Evolutionary conservation across 2,113 vertebrate genomes (phyloP).

Genomic region (Odocoileus hemionus): DNA sequence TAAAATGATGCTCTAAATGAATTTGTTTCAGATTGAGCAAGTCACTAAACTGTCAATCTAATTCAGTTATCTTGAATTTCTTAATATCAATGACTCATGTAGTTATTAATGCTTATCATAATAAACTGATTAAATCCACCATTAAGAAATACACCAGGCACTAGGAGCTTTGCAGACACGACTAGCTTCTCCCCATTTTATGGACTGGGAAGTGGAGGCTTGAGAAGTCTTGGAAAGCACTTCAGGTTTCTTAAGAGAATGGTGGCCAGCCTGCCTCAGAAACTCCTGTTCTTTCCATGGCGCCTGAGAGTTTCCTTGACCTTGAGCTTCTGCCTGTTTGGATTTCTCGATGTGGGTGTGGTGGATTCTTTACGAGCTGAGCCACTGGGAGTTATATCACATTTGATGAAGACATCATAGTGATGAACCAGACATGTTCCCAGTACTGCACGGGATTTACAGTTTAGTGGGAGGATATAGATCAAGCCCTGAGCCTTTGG

Average conservation of each 20-base stretch:
- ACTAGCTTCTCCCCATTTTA: neutral
- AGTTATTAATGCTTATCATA: neutral
- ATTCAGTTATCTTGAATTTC: neutral
- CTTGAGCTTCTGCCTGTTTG: neutral
- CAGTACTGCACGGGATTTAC: neutral
- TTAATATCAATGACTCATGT: neutral
- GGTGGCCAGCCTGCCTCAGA: neutral
- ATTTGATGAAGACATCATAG: neutral
- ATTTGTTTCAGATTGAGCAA: constrained; percentile 9
- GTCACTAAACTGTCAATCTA: constrained; percentile 10
- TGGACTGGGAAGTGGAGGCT: neutral
- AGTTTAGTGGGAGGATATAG: neutral
- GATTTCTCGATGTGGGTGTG: neutral
- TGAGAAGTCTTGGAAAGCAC: neutral
- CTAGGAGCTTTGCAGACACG: neutral
- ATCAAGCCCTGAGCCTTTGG: neutral
- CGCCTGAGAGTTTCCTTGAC: neutral
- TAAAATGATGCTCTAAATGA: constrained; percentile 7
- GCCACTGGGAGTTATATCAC: neutral
- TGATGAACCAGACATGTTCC: neutral
- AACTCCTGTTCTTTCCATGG: neutral
- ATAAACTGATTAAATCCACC: neutral
- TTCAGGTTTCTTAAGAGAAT: neutral
- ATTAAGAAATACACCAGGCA: neutral
- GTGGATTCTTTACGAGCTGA: neutral